These are phyloP conservation scores for Conopomorpha cramerella DNA, from an alignment of 1,140 invertebrate genomes.

Conservation along the genomic window DNA sequence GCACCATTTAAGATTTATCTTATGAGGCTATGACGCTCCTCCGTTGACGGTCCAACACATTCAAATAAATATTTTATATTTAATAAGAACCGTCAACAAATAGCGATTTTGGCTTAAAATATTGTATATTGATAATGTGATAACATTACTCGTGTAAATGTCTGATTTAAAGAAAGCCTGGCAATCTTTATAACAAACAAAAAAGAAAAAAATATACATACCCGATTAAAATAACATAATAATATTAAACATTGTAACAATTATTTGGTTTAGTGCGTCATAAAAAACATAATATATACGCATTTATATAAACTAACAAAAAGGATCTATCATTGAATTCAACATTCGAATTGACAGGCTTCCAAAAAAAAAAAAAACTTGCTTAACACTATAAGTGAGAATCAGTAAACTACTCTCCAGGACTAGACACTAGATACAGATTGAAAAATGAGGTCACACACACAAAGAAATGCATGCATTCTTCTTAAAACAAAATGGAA, in stretches of 20 bases:
- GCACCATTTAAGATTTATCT: too few relatives aligned
- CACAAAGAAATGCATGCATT: slow-evolving; percentile 57
- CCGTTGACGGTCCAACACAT: too few relatives aligned
- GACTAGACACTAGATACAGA: slow-evolving; percentile 46
- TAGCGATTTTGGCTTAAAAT: too few relatives aligned
- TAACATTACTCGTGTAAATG: too few relatives aligned
- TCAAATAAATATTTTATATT: too few relatives aligned
- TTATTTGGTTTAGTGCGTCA: slow-evolving; percentile 43
- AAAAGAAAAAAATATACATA: slow-evolving; percentile 5
- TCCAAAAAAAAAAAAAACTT: slow-evolving; percentile 24
- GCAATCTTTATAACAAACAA: slow-evolving; percentile 12
- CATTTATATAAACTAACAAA: neutral
- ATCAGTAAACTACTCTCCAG: slow-evolving; percentile 43
- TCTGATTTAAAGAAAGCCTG: slow-evolving; percentile 36
- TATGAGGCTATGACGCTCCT: too few relatives aligned
- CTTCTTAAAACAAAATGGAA: slow-evolving; percentile 59
- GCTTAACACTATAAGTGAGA: slow-evolving; percentile 43
- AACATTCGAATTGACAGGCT: slow-evolving; percentile 24
- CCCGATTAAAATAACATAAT: neutral
- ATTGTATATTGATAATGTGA: too few relatives aligned
- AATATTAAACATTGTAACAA: slow-evolving; percentile 20
- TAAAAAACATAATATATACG: neutral
- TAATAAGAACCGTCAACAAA: too few relatives aligned
- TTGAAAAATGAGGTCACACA: slow-evolving; percentile 52
- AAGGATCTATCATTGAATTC: neutral